Evolutionary conservation across 2,888 invertebrate species (phyloP).

Genomic region (Zygothrica quintamaculata): DNA sequence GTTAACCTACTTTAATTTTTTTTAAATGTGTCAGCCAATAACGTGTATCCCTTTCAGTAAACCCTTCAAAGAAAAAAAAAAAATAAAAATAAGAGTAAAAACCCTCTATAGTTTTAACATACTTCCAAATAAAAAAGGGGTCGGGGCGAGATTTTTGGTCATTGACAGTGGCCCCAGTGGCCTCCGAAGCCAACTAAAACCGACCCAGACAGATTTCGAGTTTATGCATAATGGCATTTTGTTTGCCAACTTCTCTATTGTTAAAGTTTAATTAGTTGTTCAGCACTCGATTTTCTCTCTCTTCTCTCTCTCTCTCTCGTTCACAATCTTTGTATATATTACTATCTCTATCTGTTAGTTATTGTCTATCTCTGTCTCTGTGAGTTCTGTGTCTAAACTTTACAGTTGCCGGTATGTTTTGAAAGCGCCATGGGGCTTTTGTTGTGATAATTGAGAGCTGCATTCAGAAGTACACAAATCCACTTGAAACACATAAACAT

Average conservation of each 20-base stretch:
- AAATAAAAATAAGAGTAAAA: too few relatives aligned
- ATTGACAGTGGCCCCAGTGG: conserved; percentile 23
- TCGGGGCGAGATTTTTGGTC: conserved; percentile 33
- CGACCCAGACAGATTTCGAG: conserved; percentile 36
- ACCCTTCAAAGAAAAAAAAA: too few relatives aligned
- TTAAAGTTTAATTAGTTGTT: conserved; percentile 77
- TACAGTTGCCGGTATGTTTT: conserved; percentile 32
- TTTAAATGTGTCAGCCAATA: conserved; percentile 63
- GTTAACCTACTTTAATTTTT: conserved; percentile 77
- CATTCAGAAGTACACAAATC: conserved; percentile 27
- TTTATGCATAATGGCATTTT: conserved; percentile 63
- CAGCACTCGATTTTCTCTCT: conserved; percentile 34
- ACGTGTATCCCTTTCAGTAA: conserved; percentile 12
- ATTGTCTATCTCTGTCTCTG: conserved; percentile 12
- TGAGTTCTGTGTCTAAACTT: background rate
- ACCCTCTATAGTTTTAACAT: background rate
- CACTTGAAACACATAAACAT: conserved; percentile 25
- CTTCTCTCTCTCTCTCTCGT: conserved; percentile 7
- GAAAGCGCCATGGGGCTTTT: conserved; percentile 52
- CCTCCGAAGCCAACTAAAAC: conserved; percentile 24
- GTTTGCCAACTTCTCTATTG: conserved; percentile 76
- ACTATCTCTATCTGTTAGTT: conserved; percentile 1
- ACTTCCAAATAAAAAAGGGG: conserved; percentile 32
- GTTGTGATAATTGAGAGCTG: conserved; percentile 57
- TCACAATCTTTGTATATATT: background rate